Base-by-base conservation (phyloP, 2,797 vertebrate genomes). In the Diplodus puntazzo region DNA sequence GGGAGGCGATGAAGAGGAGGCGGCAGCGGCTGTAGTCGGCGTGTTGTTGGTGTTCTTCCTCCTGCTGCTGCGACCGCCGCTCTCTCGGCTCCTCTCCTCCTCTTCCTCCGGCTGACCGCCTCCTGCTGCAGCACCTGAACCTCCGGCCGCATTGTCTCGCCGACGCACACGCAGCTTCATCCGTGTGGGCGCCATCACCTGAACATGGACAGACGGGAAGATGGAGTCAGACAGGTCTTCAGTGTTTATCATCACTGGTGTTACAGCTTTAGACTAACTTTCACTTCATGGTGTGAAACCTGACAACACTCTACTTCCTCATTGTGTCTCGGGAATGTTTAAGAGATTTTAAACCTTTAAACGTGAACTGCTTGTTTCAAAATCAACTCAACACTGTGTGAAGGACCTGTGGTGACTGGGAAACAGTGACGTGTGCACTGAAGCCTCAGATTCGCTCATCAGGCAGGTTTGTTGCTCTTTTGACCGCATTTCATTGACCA, bases 111-210 rank as follows among this genome's bases (percentile, higher is more conserved):
- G 71, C 30, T 48, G 66, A 2, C 3, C 43, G 0, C 53, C 72
- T 3, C 34, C 79, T 11, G 53, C 89, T 0, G 63, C 1, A 0
- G 57, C 39, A 0, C 5, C 66, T 0, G 52, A 3, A 11, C 53
- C 34, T 2, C 90, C 95, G 17, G 93, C 93, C 17, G 88, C 90
- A 53, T 90, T 88, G 46, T 95, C 93, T 75, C 94, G 93, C 9
- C 84, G 83, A 0, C 95, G 95, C 69, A 91, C 91, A 3, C 95
- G 88, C 84, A 96, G 94, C 17, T 96, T 95, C 87, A 96, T 96
- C 75, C 94, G 84, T 0, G 93, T 88, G 18, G 96, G 94, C 42
- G 95, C 88, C 94, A 96, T 95, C 87, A 92, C 94, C 97, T 97
- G 86, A 1, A 49, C 8, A 5, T 27, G 3, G 46, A 61, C 58